Evolutionary conservation across 2,888 invertebrate genomes (phyloP).

Genomic region (Drosophila dives): DNA sequence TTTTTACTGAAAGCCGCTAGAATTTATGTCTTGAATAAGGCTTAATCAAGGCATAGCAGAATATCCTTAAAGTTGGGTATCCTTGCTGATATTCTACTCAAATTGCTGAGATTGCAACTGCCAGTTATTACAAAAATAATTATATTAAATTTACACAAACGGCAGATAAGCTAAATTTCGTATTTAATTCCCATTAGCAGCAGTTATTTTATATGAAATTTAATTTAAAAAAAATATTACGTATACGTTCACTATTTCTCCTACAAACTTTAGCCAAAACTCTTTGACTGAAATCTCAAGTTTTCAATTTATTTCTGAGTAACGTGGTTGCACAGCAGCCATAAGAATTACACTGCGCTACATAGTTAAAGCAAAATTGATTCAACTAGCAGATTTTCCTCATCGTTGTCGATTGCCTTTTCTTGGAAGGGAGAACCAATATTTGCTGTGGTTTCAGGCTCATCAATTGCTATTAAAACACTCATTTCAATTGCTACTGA

Average conservation of each 20-base stretch:
- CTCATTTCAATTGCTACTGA: conserved; percentile 3
- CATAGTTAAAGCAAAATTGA: background rate
- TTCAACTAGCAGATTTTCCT: background rate
- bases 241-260: background rate
- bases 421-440: too few relatives aligned
- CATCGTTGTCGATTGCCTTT: background rate
- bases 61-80: background rate
- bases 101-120: background rate
- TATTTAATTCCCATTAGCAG: background rate
- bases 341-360: background rate
- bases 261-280: background rate
- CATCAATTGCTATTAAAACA: conserved; percentile 5
- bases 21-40: background rate
- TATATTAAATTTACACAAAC: background rate
- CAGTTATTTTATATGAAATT: background rate
- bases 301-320: background rate
- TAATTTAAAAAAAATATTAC: conserved; percentile 6
- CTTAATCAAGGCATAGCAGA: background rate
- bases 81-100: background rate
- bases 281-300: conserved; percentile 10
- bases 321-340: background rate
- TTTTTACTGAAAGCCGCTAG: background rate
- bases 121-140: background rate
- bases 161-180: background rate
- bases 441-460: background rate